Percentiles rank a stretch among this genome's conserved stretches.
These are phyloP conservation scores for Oreonectes daqikongensis DNA, from an alignment of 2,797 vertebrate genomes.

Conservation along the genomic window DNA sequence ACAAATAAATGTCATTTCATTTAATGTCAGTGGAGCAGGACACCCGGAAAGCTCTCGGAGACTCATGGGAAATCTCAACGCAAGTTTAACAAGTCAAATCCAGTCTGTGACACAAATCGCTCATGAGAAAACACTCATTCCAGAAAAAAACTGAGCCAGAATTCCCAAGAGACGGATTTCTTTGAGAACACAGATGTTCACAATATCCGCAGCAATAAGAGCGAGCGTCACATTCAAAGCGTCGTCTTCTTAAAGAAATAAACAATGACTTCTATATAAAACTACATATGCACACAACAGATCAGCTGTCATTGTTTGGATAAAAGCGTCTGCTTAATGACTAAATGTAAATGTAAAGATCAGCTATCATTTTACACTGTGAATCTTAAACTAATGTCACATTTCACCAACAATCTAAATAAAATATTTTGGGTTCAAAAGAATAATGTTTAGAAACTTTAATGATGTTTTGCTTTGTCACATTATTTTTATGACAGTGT, in stretches of 20 bases:
- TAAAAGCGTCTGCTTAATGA: no score
- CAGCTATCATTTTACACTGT: no score
- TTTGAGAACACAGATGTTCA: slow-evolving; percentile 59
- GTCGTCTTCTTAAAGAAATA: background rate
- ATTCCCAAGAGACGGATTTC: slow-evolving; percentile 40
- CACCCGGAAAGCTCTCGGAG: slow-evolving; percentile 25
- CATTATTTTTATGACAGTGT: background rate
- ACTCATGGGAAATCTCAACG: slow-evolving; percentile 52
- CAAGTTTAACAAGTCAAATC: slow-evolving; percentile 50
- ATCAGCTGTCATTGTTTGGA: background rate
- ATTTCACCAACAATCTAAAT: background rate
- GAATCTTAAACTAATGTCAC: background rate
- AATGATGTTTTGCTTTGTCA: no score
- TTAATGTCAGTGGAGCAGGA: slow-evolving; percentile 22
- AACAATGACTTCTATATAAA: slow-evolving; percentile 4
- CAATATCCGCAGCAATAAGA: slow-evolving; percentile 42
- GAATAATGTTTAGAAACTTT: no score
- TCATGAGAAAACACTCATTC: slow-evolving; percentile 57
- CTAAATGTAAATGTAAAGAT: no score
- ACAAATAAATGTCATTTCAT: slow-evolving; percentile 33
- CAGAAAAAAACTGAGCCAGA: slow-evolving; percentile 53
- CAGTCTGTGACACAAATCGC: slow-evolving; percentile 54
- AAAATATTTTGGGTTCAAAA: no score
- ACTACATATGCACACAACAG: background rate
- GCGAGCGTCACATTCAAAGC: background rate